Base-by-base conservation (phyloP, 2,113 vertebrate species). In the Pandion haliaetus region DNA sequence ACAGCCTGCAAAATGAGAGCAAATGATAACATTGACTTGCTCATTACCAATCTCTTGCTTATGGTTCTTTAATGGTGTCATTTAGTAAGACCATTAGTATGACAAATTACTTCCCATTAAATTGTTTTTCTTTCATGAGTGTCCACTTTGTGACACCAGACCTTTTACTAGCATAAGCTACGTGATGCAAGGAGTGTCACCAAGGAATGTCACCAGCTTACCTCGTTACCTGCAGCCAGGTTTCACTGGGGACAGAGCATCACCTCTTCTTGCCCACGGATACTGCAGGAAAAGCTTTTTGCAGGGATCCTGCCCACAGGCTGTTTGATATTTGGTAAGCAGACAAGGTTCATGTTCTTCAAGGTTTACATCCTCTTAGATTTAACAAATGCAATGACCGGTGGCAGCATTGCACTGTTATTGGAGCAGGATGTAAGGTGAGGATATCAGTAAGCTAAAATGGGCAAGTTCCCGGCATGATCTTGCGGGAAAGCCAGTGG, bases 1-100 rank as follows among this genome's bases (percentile, higher is more conserved):
- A 73, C 80, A 96, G 63, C 61, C 83, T 87, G 70, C 28, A 54
- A 87, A 87, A 89, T 73, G 86, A 89, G 70, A 85, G 36, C 62
- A 91, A 82, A 65, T 44, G 17, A 70, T 89, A 91, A 55, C 52
- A 61, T 6, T 89, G 88, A 61, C 91, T 82, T 84, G 61, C 81
- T 76, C 31, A n/a, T 94, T 88, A 88, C 55, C 59, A 71, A 0
- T 45, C 70, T 87, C 77, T 65, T 93, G 81, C 86, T 95, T 89
- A 85, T 5, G 6, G 21, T 72, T 80, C 49, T 82, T 95, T 93
- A 91, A 57, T 65, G 14, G 69, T 92, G 73, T 73, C 72, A 72
- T 91, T 89, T 91, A 88, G 47, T 76, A 77, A 77, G 62, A 61
- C n/a, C 44, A 58, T 95, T 85, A 87, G 31, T 40, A 58, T 93